Evolutionary conservation across 2,113 vertebrate species (phyloP).

Genomic region (Scomber scombrus): DNA sequence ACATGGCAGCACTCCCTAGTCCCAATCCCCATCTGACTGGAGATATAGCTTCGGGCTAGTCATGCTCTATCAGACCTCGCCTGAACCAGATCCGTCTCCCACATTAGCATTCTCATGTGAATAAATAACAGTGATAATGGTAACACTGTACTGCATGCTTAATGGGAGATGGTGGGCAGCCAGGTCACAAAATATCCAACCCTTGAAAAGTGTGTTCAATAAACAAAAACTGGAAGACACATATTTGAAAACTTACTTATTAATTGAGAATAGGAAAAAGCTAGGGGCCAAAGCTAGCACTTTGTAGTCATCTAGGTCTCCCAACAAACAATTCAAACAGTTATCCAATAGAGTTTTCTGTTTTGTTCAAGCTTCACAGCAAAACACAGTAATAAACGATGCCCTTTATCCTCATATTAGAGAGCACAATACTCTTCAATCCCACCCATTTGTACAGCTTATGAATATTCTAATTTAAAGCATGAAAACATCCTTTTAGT

Average conservation of each 20-base stretch:
- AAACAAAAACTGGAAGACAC: constrained; percentile 47
- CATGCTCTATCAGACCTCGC: constrained; percentile 61
- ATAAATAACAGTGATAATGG: constrained; percentile 63
- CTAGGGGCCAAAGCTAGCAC: constrained; percentile 20
- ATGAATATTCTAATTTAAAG: constrained; percentile 79
- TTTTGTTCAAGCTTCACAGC: constrained; percentile 42
- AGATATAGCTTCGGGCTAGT: constrained; percentile 62
- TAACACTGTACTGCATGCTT: constrained; percentile 45
- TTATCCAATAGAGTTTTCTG: constrained; percentile 25
- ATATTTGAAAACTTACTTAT: constrained; percentile 42
- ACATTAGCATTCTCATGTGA: constrained; percentile 63
- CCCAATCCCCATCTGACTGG: constrained; percentile 71
- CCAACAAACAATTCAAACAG: constrained; percentile 49
- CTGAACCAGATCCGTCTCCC: constrained; percentile 66
- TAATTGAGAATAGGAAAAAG: constrained; percentile 3
- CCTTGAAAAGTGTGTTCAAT: constrained; percentile 23
- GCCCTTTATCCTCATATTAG: constrained; percentile 67
- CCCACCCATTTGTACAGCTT: constrained; percentile 63
- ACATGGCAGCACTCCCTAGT: constrained; percentile 64
- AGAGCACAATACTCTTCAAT: constrained; percentile 60
- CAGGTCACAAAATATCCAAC: constrained; percentile 53
- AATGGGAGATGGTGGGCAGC: constrained; percentile 50
- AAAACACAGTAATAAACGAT: constrained; percentile 59
- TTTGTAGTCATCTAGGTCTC: constrained; percentile 43
- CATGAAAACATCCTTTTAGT: constrained; percentile 72